Base-by-base conservation (phyloP, 2,888 invertebrate genomes). In the Spatulosminthurus flaviceps region DNA sequence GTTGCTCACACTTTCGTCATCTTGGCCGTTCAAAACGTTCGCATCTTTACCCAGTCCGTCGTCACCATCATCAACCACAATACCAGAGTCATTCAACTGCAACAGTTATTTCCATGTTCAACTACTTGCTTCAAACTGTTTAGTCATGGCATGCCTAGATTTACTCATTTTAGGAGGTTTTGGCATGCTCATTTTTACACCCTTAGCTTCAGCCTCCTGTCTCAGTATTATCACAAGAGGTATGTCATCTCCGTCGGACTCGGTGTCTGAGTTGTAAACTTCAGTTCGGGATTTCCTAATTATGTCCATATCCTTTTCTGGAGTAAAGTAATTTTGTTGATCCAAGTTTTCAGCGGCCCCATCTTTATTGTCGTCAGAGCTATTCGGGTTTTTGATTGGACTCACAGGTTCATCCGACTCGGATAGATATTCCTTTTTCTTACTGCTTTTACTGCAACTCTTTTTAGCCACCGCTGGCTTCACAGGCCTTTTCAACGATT, bases 231-330 rank as follows among this genome's bases (percentile, higher is more conserved):
- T n/a, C 1, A 69, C 21, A 1, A 69, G 34, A 2, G 69, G 69
- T 16, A 29, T 29, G 69, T 69, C 69, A 16, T 69, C 69, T n/a
- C 29, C 69, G n/a, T 64, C 26, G 64, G 64, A 64, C 9, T 22
- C 19, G 4, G 60, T 21, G 16, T 60, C 19, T n/a, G n/a, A n/a
- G n/a, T n/a, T n/a, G n/a, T 19, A 2, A 4, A 60, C 60, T 7
- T 4, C 60, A 4, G 5, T 60, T 60, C n/a, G n/a, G n/a, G n/a
- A n/a, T n/a, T n/a, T n/a, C n/a, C n/a, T n/a, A n/a, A n/a, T n/a
- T n/a, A n/a, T n/a, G n/a, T 60, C n/a, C 19, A 4, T 60, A 21
- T 60, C 16, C n/a, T n/a, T 4, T 60, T 60, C 60, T n/a, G n/a
- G n/a, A 22, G 13, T 19, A 5, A 64, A 64, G 9, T 4, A 13